Evolutionary conservation across 2,797 vertebrate species (phyloP), one percentile per base, ranked within the genome.

Genomic region (Enteromius anoplus): DNA sequence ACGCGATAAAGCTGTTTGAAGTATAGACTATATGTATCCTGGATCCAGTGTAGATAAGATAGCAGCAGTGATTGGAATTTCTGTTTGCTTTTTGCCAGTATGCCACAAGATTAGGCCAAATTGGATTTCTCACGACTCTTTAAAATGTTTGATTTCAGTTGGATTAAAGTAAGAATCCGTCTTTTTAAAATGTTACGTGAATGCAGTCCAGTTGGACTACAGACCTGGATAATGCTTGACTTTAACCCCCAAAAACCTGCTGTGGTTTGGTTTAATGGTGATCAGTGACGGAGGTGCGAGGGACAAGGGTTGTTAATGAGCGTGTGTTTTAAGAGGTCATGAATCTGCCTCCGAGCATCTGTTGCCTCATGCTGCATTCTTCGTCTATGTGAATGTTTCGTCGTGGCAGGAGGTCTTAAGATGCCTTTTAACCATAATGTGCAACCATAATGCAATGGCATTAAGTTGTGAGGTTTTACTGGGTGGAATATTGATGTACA

Each of bases 291-390:
- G 62, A 64, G 60, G 42, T 75, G 64, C 62, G 79, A 14, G 37
- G 19, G 45, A 34, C 53, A 60, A 42, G 40, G 19, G 23, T 47
- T 64, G 42, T 70, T 45, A 66, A 82, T 83, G 49, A 83, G 64
- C 19, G 42, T 47, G 58, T 45, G 21, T 58, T 51, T 69, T 65
- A 15, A 34, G 23, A 37, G 12, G 23, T 72, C 75, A 55, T 42
- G 40, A 70, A 49, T 83, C 62, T 58, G 51, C 23, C 49, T 69
- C 14, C 10, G 47, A 53, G 69, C 51, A 86, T 73, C 71, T 66
- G 70, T 82, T 77, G 65, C 53, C 69, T 81, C 58, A 8, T 45
- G 69, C 65, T 34, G 42, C 53, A 42, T 77, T 77, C 65, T 64
- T 75, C 42, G 2, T 5, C 55, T 37, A 34, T 42, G 42, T 51